Evolutionary conservation across 2,888 invertebrate species (phyloP), one percentile per base, ranked within the genome.

Genomic region (Kryphioiulus occultus): DNA sequence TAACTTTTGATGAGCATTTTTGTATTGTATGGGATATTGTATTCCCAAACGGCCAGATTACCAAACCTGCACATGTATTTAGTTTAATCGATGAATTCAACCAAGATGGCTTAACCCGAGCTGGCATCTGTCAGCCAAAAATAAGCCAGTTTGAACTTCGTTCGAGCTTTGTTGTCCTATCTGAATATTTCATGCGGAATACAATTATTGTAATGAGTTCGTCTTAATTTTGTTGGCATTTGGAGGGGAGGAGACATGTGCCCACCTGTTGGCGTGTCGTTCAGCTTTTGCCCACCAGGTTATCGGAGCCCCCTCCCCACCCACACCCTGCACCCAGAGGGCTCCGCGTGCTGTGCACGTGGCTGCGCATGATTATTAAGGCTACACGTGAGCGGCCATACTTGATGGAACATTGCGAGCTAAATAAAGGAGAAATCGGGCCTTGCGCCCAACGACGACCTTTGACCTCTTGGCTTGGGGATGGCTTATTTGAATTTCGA

Each of bases 181-280:
- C 68, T 68, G 68, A 68, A 68, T 68, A 68, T 68, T 68, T 68
- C 68, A 68, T 68, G 68, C 68, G 68, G 68, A 68, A 68, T 68
- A 68, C 22, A 68, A 68, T 68, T 68, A 68, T 68, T 68, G 22
- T 12, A 22, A 68, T 68, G 68, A 68, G 68, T 26, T 68, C 68
- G 68, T 68, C 68, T 68, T 68, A 68, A 68, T 68, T 68, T 68
- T 2, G 68, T 68, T 22, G 68, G 68, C 68, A 68, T 68, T 68
- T 22, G 26, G 68, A 7, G 35, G 68, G 35, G 26, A 9, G 35
- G 26, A 9, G 68, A 68, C 68, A 68, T 22, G 22, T 4, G 22
- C 68, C 68, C 68, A 68, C 68, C 68, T 68, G 68, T 68, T 68
- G 68, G 68, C 22, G 26, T 10, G n/a, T 68, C 22, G 68, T 68